These are phyloP conservation scores for Amblyjoppa proteus DNA, from an alignment of 2,888 invertebrate genomes.

Conservation along the genomic window DNA sequence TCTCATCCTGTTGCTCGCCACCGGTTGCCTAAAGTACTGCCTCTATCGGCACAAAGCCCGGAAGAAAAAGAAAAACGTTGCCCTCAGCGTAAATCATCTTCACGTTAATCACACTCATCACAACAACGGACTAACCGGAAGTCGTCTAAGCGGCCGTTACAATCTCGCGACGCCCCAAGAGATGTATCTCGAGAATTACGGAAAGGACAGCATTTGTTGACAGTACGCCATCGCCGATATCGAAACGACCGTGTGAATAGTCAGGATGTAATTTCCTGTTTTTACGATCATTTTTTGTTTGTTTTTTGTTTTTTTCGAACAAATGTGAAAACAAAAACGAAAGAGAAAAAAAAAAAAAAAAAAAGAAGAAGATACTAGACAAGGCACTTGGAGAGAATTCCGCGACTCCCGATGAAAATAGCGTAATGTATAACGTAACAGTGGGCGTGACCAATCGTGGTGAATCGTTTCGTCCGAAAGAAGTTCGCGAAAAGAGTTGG, in stretches of 20 bases:
- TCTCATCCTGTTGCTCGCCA: constrained; percentile 87
- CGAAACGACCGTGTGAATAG: constrained; percentile 84
- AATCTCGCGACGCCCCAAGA: constrained; percentile 79
- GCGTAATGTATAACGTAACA: neutral
- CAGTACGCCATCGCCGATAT: constrained; percentile 85
- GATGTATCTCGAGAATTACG: constrained; percentile 84
- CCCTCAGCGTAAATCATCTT: constrained; percentile 86
- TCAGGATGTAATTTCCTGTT: constrained; percentile 15
- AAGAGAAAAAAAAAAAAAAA: constrained; percentile 36
- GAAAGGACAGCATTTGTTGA: constrained; percentile 92
- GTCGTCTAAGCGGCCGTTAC: constrained; percentile 78
- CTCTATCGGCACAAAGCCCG: constrained; percentile 86
- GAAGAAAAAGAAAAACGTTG: constrained; percentile 86
- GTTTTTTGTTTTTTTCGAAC: constrained; percentile 17
- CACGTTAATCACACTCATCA: constrained; percentile 87
- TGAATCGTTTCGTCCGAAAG: neutral
- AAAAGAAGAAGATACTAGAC: neutral
- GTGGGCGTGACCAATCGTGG: neutral
- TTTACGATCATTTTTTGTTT: constrained; percentile 27
- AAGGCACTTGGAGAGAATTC: neutral
- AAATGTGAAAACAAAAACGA: constrained; percentile 7
- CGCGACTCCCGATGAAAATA: neutral
- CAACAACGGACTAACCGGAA: constrained; percentile 86
- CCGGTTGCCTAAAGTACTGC: constrained; percentile 87
- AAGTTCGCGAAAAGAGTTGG: neutral